Evolutionary conservation across 1,140 invertebrate species (phyloP), one percentile per base, ranked within the genome.

Genomic region (Drosophila ananassae): DNA sequence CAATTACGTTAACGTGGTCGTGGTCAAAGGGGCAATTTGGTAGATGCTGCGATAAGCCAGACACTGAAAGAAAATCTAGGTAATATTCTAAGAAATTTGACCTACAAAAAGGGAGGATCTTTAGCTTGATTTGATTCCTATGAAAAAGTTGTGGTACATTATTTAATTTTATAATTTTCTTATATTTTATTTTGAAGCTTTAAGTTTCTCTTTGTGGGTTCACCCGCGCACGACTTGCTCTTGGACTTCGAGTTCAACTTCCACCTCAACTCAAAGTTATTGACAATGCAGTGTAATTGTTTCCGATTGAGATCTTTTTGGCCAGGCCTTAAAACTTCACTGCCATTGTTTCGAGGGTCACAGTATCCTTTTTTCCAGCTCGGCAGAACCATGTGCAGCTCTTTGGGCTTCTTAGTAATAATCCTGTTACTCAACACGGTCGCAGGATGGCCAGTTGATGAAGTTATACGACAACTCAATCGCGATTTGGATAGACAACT

Each of bases 21-120:
- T 74, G 72, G 72, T 74, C 72, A 74, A 74, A 68, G 72, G 69
- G 72, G 72, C 72, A 74, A 74, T 74, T 74, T 74, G 59, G 72
- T 74, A 74, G 72, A 74, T 74, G 71, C 39, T 51, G n/a, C 59
- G 72, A 74, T 74, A 74, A 74, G 71, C 48, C 8, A 37, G 10
- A 12, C 53, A 57, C 52, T 32, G 4, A 1, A 41, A 51, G 4
- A 24, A 63, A 63, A 39, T 51, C 9, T 13, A 1, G 1, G 0
- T 4, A 44, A 21, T 0, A 21, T 0, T 17, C 1, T 44, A 13
- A 1, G 13, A 5, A 6, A 10, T 25, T 41, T n/a, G 8, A 10
- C 13, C 8, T 41, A 13, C 2, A 41, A 34, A 6, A 6, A 28
- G 5, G 25, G 4, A 28, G 6, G 25, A 28, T 28, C 32, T 34